A percentile compares a stretch with the other conserved stretches of the same genome.
These are phyloP conservation scores for Lethenteron camtschaticum DNA, from an alignment of 2,113 vertebrate species.

Conservation along the genomic window DNA sequence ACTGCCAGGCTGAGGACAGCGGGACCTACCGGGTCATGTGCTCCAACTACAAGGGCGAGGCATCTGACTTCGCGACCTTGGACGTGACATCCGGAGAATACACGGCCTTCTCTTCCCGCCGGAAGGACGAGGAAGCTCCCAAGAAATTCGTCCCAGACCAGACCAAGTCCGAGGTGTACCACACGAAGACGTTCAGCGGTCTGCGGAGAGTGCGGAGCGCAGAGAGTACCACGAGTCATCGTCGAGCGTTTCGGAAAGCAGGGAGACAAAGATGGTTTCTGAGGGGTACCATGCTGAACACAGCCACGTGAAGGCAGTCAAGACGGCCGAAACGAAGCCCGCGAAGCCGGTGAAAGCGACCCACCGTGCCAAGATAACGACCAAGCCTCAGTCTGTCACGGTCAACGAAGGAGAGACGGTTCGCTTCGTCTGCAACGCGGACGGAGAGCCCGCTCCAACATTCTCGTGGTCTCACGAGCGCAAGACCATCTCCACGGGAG, in stretches of 20 bases:
- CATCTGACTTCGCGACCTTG: constrained; percentile 72
- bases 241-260: constrained; percentile 43
- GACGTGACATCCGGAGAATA: constrained; percentile 61
- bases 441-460: constrained; percentile 60
- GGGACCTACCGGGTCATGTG: constrained; percentile 76
- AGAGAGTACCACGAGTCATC: constrained; percentile 49
- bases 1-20: constrained; percentile 58
- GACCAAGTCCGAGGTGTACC: constrained; percentile 55
- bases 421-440: constrained; percentile 62
- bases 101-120: constrained; percentile 38
- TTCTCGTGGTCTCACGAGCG: constrained; percentile 52
- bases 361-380: constrained; percentile 45
- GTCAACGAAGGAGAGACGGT: constrained; percentile 53
- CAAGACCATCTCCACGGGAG: constrained; percentile 30
- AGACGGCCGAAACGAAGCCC: constrained; percentile 28
- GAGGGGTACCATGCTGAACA: constrained; percentile 48
- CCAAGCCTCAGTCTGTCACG: constrained; percentile 54
- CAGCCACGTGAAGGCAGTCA: constrained; percentile 26
- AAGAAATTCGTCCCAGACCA: constrained; percentile 44
- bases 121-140: constrained; percentile 58
- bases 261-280: constrained; percentile 32
- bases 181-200: constrained; percentile 49
- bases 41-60: constrained; percentile 69
- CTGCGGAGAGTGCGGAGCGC: constrained; percentile 46
- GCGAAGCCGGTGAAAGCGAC: constrained; percentile 37